These are phyloP conservation scores for Drosophila eugracilis DNA, from an alignment of 1,140 invertebrate genomes.

Conservation along the genomic window DNA sequence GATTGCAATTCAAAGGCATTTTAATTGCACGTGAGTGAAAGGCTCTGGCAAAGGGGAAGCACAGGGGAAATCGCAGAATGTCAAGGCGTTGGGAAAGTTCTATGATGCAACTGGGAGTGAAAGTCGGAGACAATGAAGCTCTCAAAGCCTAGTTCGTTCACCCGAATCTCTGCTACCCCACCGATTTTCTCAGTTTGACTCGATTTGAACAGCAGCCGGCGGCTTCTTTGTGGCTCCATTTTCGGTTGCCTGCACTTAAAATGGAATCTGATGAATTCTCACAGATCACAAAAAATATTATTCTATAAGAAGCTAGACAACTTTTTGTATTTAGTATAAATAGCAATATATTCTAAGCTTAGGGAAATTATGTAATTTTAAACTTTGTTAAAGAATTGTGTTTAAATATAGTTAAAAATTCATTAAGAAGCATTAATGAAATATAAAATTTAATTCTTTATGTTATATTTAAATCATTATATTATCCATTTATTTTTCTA, in stretches of 20 bases:
- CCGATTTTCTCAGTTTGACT: constrained; percentile 9
- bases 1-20: constrained; percentile 71
- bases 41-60: not conserved
- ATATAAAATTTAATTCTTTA: no score
- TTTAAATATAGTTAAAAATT: no score
- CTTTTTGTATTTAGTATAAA: no score
- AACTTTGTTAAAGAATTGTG: no score
- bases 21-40: constrained; percentile 67
- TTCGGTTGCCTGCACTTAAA: constrained; percentile 1
- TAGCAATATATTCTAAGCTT: no score
- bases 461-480: no score
- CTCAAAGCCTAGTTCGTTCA: constrained; percentile 43
- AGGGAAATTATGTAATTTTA: no score
- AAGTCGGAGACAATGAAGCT: constrained; percentile 41
- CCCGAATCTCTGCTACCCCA: constrained; percentile 7
- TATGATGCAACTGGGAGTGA: constrained; percentile 45
- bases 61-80: constrained; percentile 28
- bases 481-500: not conserved
- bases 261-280: no score
- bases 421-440: no score
- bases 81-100: constrained; percentile 61
- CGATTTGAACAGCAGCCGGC: constrained; percentile 17
- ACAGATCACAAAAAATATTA: no score
- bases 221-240: constrained; percentile 42
- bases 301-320: no score